Base-by-base conservation (phyloP, 2,797 vertebrate genomes). In the Cyprinella venusta region DNA sequence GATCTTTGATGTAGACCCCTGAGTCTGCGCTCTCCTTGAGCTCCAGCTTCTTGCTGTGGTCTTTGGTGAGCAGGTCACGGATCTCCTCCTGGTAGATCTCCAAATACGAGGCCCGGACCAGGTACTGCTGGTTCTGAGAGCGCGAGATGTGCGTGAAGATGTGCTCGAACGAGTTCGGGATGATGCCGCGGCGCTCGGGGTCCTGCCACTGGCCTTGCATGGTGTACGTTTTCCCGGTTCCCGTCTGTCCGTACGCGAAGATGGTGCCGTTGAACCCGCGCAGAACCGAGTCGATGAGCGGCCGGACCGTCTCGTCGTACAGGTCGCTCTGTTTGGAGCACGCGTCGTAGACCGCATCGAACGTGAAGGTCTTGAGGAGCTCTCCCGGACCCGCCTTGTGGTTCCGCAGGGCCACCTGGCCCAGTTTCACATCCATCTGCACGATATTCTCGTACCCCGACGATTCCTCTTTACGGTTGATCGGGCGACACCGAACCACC, bases 71-170 rank as follows among this genome's bases (percentile, higher is more conserved):
- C 36, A 99, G 96, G 87, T 99, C 98, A 19, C 97, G 90, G 79
- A 99, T 93, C 92, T 99, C 98, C 93, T 99, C 98, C 85, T 95
- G 95, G 88, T 99, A 99, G 94, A 99, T 98, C 94, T 99, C 97
- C 76, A 99, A 92, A 94, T 98, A 99, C 36, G 98, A 99, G 0
- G 97, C 97, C 85, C 97, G 94, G 64, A 99, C 97, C 89, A 99
- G 93, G 90, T 97, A 99, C 93, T 98, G 97, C 90, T 94, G 97
- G 92, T 98, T 96, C 91, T 97, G 96, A 0, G 98, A 97, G 87
- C 98, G 96, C 0, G 97, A 98, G 91, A 99, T 99, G 90, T 97
- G 96, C 0, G 97, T 98, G 92, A 99, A 99, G 89, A 99, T 96
- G 90, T 98, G 97, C 87, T 99, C 97, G 15, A 99, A 98, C 52